Evolutionary conservation across 2,888 invertebrate genomes (phyloP).

Genomic region (Drosophila anomelani): DNA sequence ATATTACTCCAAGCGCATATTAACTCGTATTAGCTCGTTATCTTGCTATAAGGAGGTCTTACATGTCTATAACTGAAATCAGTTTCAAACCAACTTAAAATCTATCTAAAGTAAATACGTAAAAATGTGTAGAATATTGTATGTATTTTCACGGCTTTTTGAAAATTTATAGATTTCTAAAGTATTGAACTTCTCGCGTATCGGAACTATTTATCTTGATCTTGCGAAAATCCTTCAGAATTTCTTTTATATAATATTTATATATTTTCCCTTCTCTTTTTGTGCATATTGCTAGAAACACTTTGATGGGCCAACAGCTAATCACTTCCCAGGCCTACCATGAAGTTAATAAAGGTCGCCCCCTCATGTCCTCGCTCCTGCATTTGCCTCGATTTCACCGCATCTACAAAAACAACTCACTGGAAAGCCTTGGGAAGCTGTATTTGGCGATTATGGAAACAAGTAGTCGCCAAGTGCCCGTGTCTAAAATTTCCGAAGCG

Average conservation of each 20-base stretch:
- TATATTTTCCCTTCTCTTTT: too few relatives aligned
- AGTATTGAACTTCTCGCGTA: too few relatives aligned
- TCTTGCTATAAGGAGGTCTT: too few relatives aligned
- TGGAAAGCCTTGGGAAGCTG: slow-evolving; percentile 77
- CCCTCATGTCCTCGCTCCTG: slow-evolving; percentile 86
- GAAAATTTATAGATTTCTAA: too few relatives aligned
- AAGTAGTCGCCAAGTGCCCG: slow-evolving; percentile 35
- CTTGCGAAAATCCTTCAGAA: too few relatives aligned
- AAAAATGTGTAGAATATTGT: too few relatives aligned
- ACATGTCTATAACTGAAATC: background rate
- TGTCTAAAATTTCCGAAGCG: slow-evolving; percentile 38
- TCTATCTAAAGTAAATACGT: background rate
- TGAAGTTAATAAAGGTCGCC: slow-evolving; percentile 85
- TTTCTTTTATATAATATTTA: too few relatives aligned
- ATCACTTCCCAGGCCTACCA: slow-evolving; percentile 87
- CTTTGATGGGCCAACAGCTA: slow-evolving; percentile 86
- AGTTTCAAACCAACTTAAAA: background rate
- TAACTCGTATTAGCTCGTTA: too few relatives aligned
- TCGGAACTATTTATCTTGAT: too few relatives aligned
- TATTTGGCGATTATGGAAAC: slow-evolving; percentile 81
- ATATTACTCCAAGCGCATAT: too few relatives aligned
- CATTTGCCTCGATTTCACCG: slow-evolving; percentile 88
- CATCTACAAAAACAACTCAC: slow-evolving; percentile 86
- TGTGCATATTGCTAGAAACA: slow-evolving; percentile 84
- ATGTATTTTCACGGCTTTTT: too few relatives aligned